Percentiles rank a stretch among this genome's conserved stretches.
Conservation (phyloP, 2,797 vertebrate genomes). For the Chelon auratus region DNA sequence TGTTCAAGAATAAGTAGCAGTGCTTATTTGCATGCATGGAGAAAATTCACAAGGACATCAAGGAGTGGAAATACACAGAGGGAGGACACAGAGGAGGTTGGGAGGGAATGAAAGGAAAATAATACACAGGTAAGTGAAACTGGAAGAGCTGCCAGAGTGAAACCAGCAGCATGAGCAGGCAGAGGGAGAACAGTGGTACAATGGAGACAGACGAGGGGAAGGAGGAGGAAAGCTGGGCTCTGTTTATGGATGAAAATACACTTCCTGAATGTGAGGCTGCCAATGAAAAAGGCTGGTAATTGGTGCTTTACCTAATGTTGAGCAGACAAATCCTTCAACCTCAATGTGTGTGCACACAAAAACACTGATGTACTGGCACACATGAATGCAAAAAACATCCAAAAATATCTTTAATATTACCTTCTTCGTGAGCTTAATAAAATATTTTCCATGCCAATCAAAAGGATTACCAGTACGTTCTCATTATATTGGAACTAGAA, state of each 20-base stretch:
- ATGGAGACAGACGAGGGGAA: conserved; percentile 53
- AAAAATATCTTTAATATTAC: neutral
- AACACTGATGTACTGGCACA: conserved; percentile 26
- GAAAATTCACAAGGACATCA: conserved; percentile 49
- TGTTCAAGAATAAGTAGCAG: conserved; percentile 29
- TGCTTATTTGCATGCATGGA: conserved; percentile 49
- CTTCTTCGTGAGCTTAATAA: neutral
- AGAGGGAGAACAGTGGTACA: conserved; percentile 42
- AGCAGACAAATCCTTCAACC: conserved; percentile 50
- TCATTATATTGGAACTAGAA: no score
- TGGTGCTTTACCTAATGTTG: conserved; percentile 64
- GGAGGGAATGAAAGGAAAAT: conserved; percentile 41
- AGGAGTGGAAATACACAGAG: conserved; percentile 28
- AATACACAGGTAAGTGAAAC: conserved; percentile 45
- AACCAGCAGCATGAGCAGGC: conserved; percentile 34
- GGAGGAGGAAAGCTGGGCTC: conserved; percentile 48
- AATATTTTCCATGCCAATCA: neutral
- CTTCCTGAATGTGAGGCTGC: conserved; percentile 48
- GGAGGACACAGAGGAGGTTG: conserved; percentile 48
- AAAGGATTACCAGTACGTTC: neutral
- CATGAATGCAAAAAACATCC: neutral
- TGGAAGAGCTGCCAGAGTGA: conserved; percentile 44
- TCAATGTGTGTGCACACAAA: conserved; percentile 46
- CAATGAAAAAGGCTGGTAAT: conserved; percentile 69
- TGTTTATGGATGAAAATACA: conserved; percentile 54